Evolutionary conservation across 2,888 invertebrate species (phyloP).

Genomic region (Heliconius hortense): DNA sequence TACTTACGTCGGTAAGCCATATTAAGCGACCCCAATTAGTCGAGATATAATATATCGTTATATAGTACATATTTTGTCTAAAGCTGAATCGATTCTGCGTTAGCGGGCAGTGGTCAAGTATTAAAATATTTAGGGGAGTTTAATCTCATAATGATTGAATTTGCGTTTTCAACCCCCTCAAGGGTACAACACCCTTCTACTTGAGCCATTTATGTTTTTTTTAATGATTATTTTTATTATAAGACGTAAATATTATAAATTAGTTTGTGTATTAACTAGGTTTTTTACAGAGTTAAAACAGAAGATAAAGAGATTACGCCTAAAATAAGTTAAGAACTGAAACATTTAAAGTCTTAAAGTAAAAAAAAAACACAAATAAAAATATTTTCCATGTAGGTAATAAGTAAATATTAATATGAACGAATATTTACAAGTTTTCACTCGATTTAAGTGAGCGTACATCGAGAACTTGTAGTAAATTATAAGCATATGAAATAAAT

Average conservation of each 20-base stretch:
- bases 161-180: slow-evolving; percentile 67
- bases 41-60: slow-evolving; percentile 74
- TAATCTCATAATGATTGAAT: slow-evolving; percentile 81
- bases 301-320: not conserved
- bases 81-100: slow-evolving; percentile 73
- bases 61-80: slow-evolving; percentile 70
- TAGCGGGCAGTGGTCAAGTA: slow-evolving; percentile 78
- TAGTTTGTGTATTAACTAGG: not conserved
- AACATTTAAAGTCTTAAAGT: not conserved
- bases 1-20: slow-evolving; percentile 80
- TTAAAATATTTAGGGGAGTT: slow-evolving; percentile 79
- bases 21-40: slow-evolving; percentile 82
- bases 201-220: not conserved
- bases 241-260: not conserved
- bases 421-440: not conserved
- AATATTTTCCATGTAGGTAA: not conserved
- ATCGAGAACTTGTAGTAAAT: slow-evolving; percentile 58
- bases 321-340: not conserved
- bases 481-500: slow-evolving; percentile 74
- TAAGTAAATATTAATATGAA: too few relatives aligned
- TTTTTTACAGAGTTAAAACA: not conserved
- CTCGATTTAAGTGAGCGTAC: slow-evolving; percentile 50
- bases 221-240: not conserved
- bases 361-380: not conserved
- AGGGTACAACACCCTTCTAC: not conserved